A percentile compares a stretch with the other conserved stretches of the same genome.
phyloP scores from a whole-genome alignment of 2,888 invertebrate species.

The Amaurobius ferox region DNA sequence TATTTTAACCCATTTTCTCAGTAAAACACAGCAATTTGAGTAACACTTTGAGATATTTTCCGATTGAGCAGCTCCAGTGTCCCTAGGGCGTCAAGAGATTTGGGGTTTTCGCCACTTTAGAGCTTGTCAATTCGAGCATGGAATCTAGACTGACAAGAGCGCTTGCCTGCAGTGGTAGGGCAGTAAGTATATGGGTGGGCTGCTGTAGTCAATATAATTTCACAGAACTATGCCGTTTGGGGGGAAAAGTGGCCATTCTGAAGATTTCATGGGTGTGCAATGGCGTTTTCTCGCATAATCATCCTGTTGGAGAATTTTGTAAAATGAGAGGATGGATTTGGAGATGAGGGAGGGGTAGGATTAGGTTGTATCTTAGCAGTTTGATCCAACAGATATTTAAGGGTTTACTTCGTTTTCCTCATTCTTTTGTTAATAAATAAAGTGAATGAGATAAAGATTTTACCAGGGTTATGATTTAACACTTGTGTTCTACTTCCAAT shows the following conservation, averaged over 20 bases:
- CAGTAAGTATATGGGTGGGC: slow-evolving; percentile 15
- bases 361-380: too few species aligned
- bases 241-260: not conserved
- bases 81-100: not conserved
- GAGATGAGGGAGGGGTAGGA: too few species aligned
- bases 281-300: not conserved
- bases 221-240: not conserved
- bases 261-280: not conserved
- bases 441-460: too few species aligned
- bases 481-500: too few species aligned
- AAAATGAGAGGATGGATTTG: not conserved
- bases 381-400: too few species aligned
- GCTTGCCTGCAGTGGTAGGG: slow-evolving; percentile 9
- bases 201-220: not conserved
- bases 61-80: not conserved
- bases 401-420: too few species aligned
- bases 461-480: too few species aligned
- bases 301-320: not conserved
- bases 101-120: not conserved
- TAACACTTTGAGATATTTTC: not conserved
- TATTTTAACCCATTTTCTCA: slow-evolving; percentile 2
- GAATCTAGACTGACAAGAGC: not conserved
- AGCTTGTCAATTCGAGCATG: slow-evolving; percentile 7
- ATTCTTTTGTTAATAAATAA: too few species aligned
- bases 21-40: not conserved